Evolutionary conservation across 2,888 invertebrate species (phyloP).

Genomic region (Philonicus albiceps): DNA sequence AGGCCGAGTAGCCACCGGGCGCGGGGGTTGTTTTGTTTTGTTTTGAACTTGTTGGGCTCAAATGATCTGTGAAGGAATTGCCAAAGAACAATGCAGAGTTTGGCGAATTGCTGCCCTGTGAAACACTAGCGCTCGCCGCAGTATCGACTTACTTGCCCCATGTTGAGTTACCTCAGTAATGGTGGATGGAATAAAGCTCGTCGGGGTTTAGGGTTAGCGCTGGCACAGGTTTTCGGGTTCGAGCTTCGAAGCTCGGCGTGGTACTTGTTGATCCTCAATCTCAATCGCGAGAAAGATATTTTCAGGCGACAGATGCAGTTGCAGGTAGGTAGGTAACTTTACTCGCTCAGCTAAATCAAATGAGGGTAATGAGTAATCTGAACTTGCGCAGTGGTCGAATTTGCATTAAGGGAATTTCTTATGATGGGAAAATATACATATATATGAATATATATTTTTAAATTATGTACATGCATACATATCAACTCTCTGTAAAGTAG

Average conservation of each 20-base stretch:
- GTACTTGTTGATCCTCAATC: not conserved
- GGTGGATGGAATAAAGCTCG: not conserved
- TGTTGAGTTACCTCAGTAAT: not conserved
- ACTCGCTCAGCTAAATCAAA: not conserved
- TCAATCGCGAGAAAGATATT: not conserved
- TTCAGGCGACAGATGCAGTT: not conserved
- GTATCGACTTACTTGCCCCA: not conserved
- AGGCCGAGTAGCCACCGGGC: not conserved
- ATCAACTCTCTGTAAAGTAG: too few relatives aligned
- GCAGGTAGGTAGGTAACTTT: not conserved
- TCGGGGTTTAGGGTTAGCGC: not conserved
- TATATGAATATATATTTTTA: not conserved
- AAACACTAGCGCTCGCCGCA: not conserved
- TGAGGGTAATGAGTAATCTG: not conserved
- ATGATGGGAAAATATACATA: not conserved
- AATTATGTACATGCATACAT: too few relatives aligned
- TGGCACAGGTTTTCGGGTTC: not conserved
- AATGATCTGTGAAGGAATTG: not conserved
- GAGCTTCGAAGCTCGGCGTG: not conserved
- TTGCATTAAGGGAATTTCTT: not conserved
- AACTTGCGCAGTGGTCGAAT: not conserved
- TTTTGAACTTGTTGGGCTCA: not conserved
- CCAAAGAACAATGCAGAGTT: not conserved
- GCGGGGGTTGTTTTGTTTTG: not conserved
- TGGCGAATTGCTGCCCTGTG: not conserved